Conservation (phyloP, 30 jellyfish, hydroid and myxozoan species). For the Thelohanellus kitauei region DNA sequence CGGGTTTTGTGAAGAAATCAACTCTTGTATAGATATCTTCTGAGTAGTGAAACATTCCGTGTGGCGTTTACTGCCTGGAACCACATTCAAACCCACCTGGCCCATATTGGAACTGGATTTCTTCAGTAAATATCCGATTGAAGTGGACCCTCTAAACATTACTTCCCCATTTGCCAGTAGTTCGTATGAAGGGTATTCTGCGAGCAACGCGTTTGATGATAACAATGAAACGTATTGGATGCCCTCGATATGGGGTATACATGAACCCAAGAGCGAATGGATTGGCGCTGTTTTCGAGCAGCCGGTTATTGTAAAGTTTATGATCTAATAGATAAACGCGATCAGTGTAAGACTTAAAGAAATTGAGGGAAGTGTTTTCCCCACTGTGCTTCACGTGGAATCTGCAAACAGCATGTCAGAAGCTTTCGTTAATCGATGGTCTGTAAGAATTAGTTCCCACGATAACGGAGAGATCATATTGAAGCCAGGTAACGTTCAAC, state of each 20-base stretch:
- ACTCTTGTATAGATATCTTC: background rate
- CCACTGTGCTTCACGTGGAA: too few species aligned
- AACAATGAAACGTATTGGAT: constrained; percentile 33
- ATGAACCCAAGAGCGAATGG: constrained; percentile 48
- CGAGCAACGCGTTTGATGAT: constrained; percentile 39
- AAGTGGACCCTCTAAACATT: constrained; percentile 17
- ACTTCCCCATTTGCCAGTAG: constrained; percentile 39
- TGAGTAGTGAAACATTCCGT: background rate
- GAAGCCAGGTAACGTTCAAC: too few species aligned
- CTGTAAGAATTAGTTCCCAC: too few species aligned
- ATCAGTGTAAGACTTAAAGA: too few species aligned
- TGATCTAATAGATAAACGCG: too few species aligned
- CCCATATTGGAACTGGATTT: constrained; percentile 23
- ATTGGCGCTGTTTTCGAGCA: constrained; percentile 37
- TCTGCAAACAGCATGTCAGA: too few species aligned
- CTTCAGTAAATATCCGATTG: too few species aligned
- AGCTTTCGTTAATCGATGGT: too few species aligned
- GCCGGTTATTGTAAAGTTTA: constrained; percentile 40
- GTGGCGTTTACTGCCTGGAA: constrained; percentile 62
- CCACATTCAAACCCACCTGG: constrained; percentile 62
- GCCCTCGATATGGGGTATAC: constrained; percentile 73
- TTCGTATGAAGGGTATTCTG: constrained; percentile 15
- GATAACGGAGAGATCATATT: too few species aligned
- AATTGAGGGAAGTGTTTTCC: too few species aligned
- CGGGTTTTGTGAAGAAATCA: constrained; percentile 15